A percentile compares a stretch with the other conserved stretches of the same genome.
These are phyloP conservation scores for Tipula unca DNA, from an alignment of 2,888 invertebrate species.

Conservation along the genomic window DNA sequence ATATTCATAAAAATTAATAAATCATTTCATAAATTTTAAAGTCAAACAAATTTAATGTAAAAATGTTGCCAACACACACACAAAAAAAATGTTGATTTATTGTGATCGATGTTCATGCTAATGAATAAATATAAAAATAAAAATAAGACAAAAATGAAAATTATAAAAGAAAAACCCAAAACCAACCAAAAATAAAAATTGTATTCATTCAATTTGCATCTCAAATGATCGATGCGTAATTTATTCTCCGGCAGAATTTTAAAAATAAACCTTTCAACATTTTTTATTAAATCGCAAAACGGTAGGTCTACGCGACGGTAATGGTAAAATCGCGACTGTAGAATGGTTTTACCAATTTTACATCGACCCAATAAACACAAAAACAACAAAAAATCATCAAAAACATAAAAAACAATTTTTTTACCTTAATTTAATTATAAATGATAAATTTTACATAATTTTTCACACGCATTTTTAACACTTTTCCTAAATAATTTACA, in stretches of 20 bases:
- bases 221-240: background rate
- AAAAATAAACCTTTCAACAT: background rate
- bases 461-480: background rate
- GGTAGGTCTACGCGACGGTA: background rate
- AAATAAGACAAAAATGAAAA: no score
- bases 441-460: background rate
- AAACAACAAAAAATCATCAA: background rate
- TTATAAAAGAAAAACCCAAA: background rate
- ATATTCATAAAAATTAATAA: background rate
- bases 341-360: background rate
- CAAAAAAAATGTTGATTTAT: background rate
- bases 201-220: background rate
- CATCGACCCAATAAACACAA: background rate
- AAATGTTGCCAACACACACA: background rate
- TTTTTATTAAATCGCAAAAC: background rate
- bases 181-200: background rate
- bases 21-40: background rate
- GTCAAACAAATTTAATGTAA: background rate
- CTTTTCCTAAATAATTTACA: background rate
- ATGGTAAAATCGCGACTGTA: background rate
- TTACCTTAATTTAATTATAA: constrained; percentile 2
- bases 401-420: background rate
- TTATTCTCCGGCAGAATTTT: background rate
- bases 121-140: background rate
- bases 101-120: background rate